Percentiles rank a stretch among this genome's conserved stretches.
Evolutionary conservation across 92 coral and sea anemone genomes (phyloP).

Genomic region (Hydrozoanthus gracilis): DNA sequence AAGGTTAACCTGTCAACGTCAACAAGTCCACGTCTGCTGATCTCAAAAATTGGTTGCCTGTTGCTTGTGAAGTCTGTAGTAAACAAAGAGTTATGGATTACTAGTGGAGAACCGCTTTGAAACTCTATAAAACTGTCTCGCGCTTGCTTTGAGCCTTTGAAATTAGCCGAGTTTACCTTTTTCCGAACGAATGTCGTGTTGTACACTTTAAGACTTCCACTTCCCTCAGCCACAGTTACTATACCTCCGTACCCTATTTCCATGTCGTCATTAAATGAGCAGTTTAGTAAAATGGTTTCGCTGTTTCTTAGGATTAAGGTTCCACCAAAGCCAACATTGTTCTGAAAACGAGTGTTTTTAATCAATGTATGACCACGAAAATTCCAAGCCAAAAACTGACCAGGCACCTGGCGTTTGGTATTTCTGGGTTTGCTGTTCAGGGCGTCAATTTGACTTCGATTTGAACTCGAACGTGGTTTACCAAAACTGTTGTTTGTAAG

Average conservation of each 20-base stretch:
- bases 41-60: constrained; percentile 32
- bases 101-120: constrained; percentile 53
- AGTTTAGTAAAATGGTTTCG: constrained; percentile 29
- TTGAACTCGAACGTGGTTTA: not conserved
- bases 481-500: not conserved
- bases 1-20: constrained; percentile 30
- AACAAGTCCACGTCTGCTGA: constrained; percentile 43
- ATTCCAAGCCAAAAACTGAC: not conserved
- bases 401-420: no score
- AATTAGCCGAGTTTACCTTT: not conserved
- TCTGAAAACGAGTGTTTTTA: constrained; percentile 39
- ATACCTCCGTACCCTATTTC: constrained; percentile 39
- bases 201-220: constrained; percentile 43
- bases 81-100: constrained; percentile 39
- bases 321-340: constrained; percentile 55
- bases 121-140: constrained; percentile 48
- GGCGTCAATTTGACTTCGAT: not conserved
- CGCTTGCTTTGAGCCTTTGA: not conserved
- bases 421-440: not conserved
- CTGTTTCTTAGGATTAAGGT: constrained; percentile 42
- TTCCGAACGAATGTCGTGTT: constrained; percentile 43
- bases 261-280: constrained; percentile 52
- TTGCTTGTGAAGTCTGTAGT: not conserved
- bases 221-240: constrained; percentile 38
- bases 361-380: constrained; percentile 22